These are phyloP conservation scores for Aradus depressus DNA, from an alignment of 2,888 invertebrate genomes.

Conservation along the genomic window DNA sequence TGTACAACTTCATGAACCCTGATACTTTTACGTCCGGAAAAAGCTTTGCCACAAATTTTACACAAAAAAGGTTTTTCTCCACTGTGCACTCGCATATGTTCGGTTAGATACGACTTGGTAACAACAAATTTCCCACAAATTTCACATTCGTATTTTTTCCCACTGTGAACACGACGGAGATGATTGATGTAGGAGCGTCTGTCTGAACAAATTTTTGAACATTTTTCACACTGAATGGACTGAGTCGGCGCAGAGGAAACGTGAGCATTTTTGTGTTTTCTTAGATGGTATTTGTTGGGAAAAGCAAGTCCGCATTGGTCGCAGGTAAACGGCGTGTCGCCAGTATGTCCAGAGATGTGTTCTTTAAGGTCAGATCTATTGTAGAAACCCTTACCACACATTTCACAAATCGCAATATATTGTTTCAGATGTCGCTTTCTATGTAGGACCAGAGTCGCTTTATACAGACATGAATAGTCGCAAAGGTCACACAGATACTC, in stretches of 20 bases:
- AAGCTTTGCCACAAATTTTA: conserved; percentile 38
- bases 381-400: conserved; percentile 37
- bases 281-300: conserved; percentile 37
- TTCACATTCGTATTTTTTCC: conserved; percentile 33
- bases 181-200: conserved; percentile 37
- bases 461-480: conserved; percentile 38
- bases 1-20: conserved; percentile 40
- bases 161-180: conserved; percentile 33
- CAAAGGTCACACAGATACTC: conserved; percentile 32
- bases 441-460: conserved; percentile 42
- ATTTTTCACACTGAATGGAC: conserved; percentile 40
- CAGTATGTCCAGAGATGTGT: conserved; percentile 43
- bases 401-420: conserved; percentile 37
- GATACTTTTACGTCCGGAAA: conserved; percentile 39
- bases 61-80: conserved; percentile 41
- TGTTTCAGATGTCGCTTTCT: conserved; percentile 45
- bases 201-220: conserved; percentile 37
- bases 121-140: conserved; percentile 38
- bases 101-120: conserved; percentile 38
- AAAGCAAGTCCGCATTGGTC: conserved; percentile 36
- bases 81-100: conserved; percentile 48
- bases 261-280: conserved; percentile 33
- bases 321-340: conserved; percentile 33
- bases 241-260: background rate
- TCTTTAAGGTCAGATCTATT: conserved; percentile 39